Conservation (phyloP, 2,888 invertebrate species). For the Pammene aurita region DNA sequence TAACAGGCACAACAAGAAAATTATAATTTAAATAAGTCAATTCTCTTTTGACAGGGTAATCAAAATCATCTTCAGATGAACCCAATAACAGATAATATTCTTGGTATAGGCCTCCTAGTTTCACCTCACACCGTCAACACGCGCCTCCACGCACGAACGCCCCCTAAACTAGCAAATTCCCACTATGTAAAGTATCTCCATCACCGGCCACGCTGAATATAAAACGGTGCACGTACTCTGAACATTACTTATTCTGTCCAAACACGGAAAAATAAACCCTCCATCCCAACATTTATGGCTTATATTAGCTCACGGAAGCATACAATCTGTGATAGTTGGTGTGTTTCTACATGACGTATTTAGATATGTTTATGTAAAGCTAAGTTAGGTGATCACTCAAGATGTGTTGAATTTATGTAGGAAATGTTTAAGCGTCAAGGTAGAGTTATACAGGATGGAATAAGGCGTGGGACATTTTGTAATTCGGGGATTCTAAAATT, state of each 20-base stretch:
- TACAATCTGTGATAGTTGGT: background rate
- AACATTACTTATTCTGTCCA: constrained; percentile 9
- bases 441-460: no score
- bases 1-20: no score
- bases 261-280: constrained; percentile 3
- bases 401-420: constrained; percentile 1
- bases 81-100: background rate
- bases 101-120: background rate
- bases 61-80: no score
- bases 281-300: background rate
- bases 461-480: no score
- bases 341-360: constrained; percentile 5
- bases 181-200: constrained; percentile 17
- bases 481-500: no score
- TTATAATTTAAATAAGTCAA: no score
- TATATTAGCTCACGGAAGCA: background rate
- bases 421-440: no score
- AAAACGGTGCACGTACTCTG: constrained; percentile 1
- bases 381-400: constrained; percentile 10
- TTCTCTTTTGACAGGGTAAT: no score
- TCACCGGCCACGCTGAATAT: constrained; percentile 8
- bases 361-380: constrained; percentile 7
- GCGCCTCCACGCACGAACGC: background rate
- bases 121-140: background rate
- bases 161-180: constrained; percentile 12